These are phyloP conservation scores for Chaetodon auriga DNA, from an alignment of 2,113 vertebrate genomes.

Conservation along the genomic window DNA sequence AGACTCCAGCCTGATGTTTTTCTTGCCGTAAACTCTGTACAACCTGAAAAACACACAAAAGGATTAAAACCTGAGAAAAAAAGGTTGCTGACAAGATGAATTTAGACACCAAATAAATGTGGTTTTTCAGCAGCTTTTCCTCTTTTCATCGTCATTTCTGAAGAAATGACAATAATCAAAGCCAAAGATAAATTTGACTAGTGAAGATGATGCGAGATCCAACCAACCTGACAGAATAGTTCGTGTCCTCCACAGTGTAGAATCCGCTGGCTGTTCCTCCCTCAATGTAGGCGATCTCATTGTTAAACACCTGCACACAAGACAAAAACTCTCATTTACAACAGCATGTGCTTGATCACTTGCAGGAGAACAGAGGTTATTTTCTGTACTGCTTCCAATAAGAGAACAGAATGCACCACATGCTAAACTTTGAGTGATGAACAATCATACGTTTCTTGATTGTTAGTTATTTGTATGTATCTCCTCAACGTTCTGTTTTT, in stretches of 20 bases:
- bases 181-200: background rate
- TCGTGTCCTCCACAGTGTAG: constrained; percentile 93
- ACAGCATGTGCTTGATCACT: background rate
- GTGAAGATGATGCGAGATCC: background rate
- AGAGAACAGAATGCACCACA: too few relatives aligned
- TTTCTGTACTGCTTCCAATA: background rate
- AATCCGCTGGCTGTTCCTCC: constrained; percentile 96
- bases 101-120: background rate
- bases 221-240: constrained; percentile 89
- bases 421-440: background rate
- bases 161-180: background rate
- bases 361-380: background rate
- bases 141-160: background rate
- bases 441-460: background rate
- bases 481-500: background rate
- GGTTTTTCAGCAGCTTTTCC: background rate
- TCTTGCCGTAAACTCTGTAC: constrained; percentile 96
- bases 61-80: background rate
- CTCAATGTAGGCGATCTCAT: constrained; percentile 96
- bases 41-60: constrained; percentile 83
- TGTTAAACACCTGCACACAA: constrained; percentile 92
- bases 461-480: background rate
- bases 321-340: background rate
- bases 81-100: background rate
- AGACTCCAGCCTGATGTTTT: constrained; percentile 94